Base-by-base conservation (phyloP, 35 echinoderm and acorn worm genomes). In the Amphiura filiformis region DNA sequence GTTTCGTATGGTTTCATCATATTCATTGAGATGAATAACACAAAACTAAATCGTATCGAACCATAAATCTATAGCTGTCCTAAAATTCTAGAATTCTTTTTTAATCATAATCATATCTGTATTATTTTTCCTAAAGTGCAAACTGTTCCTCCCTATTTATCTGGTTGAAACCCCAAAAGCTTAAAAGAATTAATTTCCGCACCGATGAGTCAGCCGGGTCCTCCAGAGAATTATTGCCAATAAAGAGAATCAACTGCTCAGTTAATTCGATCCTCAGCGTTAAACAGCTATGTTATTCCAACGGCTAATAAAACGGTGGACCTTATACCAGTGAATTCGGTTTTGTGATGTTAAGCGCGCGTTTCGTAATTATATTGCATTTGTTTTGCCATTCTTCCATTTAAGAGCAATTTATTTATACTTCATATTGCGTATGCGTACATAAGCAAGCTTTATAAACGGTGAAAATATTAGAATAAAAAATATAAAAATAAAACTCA, bases 151-250 rank as follows among this genome's bases (percentile, higher is more conserved):
- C 28, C 26, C 61, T 13, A 70, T 70, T 70, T 70, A 70, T 70
- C 61, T 70, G 61, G 61, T 70, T 70, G 61, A 70, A 70, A 70
- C 61, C 61, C 61, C 61, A 70, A 70, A 26, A 70, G 61, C 61
- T 70, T 70, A 70, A 70, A 70, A 70, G 61, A 70, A 70, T 70
- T 70, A 70, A 70, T 70, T 70, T 70, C 61, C 61, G 61, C 61
- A 70, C 61, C 61, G 26, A 23, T 70, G 61, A 70, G 61, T 70
- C 61, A 70, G 7, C 2, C 61, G 4, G 26, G 26, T 70, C 61
- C 61, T 70, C 61, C 61, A 18, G 61, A 70, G 61, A 70, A 70
- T n/a, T 70, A 70, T 70, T 70, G 28, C 61, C 61, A 70, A 70
- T 70, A 70, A 70, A 70, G 7, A 70, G 7, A 5, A 70, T 70